Evolutionary conservation across 2,113 vertebrate species (phyloP).

Genomic region (Tonatia bakeri): DNA sequence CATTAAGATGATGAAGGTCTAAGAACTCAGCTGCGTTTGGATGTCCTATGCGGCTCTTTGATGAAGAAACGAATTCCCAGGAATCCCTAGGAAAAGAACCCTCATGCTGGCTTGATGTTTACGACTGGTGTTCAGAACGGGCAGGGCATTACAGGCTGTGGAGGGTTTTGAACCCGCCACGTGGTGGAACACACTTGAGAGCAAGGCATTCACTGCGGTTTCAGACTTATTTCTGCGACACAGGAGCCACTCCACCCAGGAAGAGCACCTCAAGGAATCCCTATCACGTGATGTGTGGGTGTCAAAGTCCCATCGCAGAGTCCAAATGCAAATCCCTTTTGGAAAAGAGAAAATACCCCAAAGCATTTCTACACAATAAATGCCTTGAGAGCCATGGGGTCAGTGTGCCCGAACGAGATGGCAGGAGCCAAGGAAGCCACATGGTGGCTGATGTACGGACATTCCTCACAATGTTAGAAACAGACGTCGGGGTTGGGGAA

Average conservation of each 20-base stretch:
- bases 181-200: not conserved
- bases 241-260: not conserved
- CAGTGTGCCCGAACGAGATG: too few relatives aligned
- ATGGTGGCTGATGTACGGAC: rapidly evolving
- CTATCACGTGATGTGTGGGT: rapidly evolving
- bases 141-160: not conserved
- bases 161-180: not conserved
- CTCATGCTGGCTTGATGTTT: not conserved
- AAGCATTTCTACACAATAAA: not conserved
- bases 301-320: not conserved
- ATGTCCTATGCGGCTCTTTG: not conserved
- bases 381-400: rapidly evolving
- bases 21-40: not conserved
- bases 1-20: not conserved
- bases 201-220: rapidly evolving
- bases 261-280: not conserved
- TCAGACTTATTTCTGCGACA: not conserved
- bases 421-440: too few relatives aligned
- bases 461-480: not conserved
- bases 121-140: not conserved
- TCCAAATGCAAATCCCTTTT: not conserved
- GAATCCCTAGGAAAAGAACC: not conserved
- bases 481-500: rapidly evolving
- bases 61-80: conserved; percentile 17
- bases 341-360: not conserved